Base-by-base conservation (phyloP, 2,888 invertebrate species). In the Leistus spinibarbis region DNA sequence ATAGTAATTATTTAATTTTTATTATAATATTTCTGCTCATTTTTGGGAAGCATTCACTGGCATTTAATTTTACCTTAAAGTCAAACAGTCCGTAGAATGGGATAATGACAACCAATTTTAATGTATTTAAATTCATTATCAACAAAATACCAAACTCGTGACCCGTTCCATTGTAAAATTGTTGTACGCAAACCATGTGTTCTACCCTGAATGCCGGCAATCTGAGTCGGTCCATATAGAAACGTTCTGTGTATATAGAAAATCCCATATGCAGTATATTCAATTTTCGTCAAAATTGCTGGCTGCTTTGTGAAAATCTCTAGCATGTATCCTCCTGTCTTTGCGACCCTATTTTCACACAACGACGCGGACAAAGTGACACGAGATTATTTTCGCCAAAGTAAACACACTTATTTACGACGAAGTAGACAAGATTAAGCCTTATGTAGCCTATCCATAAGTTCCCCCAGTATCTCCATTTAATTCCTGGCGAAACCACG, bases 331-430 rank as follows among this genome's bases (percentile, higher is more conserved):
- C 64, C 40, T 63, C 64, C 64, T n/a, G 27, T 19, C 10, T 57
- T 64, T 27, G 13, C 13, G 22, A 40, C 57, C 56, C 62, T 17
- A 69, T 60, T 69, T 62, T 22, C 69, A 69, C 24, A 57, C 66
- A 19, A 57, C 66, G 40, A 13, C 65, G 57, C 19, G 24, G 13
- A 16, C 13, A 62, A 72, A 72, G 72, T 72, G 72, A 72, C 72
- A 66, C 56, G 56, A 72, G 72, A 72, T 72, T 72, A 72, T 72
- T 66, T 72, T 72, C 57, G 65, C 57, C 66, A 72, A 69, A 72
- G 66, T 72, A 72, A 72, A 72, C 72, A 72, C 66, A 72, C 72
- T 72, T 72, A 72, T 72, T 72, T 72, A 72, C 66, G 72, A 66
- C 56, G 72, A 54, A 66, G 66, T 57, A 72, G 72, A 72, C 72